These are phyloP conservation scores for Phoronis australis DNA, from an alignment of 2,888 invertebrate genomes.

Conservation along the genomic window DNA sequence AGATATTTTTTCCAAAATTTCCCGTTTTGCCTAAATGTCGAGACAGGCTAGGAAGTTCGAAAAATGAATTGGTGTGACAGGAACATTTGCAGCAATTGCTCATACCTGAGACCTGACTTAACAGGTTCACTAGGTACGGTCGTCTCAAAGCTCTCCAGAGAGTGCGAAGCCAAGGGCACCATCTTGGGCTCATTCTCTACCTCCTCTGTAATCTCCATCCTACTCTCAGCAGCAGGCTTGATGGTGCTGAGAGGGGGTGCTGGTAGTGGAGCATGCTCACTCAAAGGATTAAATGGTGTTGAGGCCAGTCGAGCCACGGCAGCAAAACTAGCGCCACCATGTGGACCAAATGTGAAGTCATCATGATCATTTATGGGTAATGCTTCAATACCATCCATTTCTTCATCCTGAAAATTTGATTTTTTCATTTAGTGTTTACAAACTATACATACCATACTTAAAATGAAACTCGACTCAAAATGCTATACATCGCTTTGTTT, in stretches of 20 bases:
- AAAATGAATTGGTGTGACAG: no score
- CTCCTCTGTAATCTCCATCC: background rate
- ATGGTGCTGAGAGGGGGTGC: constrained; percentile 15
- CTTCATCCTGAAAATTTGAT: background rate
- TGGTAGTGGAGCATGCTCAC: constrained; percentile 9
- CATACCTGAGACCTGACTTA: background rate
- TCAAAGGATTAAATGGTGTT: constrained; percentile 31
- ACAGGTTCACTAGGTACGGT: no score
- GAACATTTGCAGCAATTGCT: no score
- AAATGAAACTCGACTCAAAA: no score
- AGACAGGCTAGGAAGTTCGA: no score
- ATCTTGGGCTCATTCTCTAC: background rate
- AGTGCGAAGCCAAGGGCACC: no score
- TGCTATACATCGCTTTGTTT: no score
- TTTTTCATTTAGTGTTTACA: no score
- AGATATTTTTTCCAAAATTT: no score
- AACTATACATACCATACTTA: no score
- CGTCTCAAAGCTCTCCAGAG: no score
- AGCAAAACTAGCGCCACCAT: constrained; percentile 39
- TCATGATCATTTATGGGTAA: background rate
- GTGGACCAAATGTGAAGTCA: constrained; percentile 24
- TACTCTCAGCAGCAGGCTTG: background rate
- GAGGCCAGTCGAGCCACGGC: constrained; percentile 35
- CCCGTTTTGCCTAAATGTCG: no score
- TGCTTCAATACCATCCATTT: constrained; percentile 1